Evolutionary conservation across 2,113 vertebrate genomes (phyloP).

Genomic region (Nibea coibor): DNA sequence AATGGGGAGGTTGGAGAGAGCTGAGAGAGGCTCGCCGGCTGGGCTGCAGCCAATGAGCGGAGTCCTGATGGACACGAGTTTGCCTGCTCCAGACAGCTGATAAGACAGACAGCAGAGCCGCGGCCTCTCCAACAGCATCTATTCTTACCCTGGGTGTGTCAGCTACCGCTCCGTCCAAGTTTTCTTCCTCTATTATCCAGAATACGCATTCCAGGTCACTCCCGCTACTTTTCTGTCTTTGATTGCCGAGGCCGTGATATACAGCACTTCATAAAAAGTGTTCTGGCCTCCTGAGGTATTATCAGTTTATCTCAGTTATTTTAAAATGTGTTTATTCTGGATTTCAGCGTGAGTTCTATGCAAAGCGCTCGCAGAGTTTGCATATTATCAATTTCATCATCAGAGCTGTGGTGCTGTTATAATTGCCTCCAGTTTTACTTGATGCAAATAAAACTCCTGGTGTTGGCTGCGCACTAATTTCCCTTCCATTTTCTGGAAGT

Average conservation of each 20-base stretch:
- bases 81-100: conserved; percentile 55
- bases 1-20: conserved; percentile 32
- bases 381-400: neutral
- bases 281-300: neutral
- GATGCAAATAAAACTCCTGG: neutral
- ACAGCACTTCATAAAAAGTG: neutral
- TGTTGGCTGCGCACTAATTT: neutral
- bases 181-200: conserved; percentile 34
- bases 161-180: conserved; percentile 28
- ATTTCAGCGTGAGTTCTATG: neutral
- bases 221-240: conserved; percentile 16
- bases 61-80: conserved; percentile 39
- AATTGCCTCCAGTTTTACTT: neutral
- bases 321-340: neutral
- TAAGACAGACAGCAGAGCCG: conserved; percentile 48
- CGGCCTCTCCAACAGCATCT: conserved; percentile 49
- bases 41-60: conserved; percentile 31
- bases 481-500: conserved; percentile 20
- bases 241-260: conserved; percentile 10
- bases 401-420: neutral
- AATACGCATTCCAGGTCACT: conserved; percentile 45
- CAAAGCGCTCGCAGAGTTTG: neutral
- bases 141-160: conserved; percentile 72
- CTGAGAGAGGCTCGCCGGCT: conserved; percentile 19
- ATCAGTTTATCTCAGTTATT: conserved; percentile 9